Base-by-base conservation (phyloP, 1,140 invertebrate genomes). In the Ceratina calcarata region DNA sequence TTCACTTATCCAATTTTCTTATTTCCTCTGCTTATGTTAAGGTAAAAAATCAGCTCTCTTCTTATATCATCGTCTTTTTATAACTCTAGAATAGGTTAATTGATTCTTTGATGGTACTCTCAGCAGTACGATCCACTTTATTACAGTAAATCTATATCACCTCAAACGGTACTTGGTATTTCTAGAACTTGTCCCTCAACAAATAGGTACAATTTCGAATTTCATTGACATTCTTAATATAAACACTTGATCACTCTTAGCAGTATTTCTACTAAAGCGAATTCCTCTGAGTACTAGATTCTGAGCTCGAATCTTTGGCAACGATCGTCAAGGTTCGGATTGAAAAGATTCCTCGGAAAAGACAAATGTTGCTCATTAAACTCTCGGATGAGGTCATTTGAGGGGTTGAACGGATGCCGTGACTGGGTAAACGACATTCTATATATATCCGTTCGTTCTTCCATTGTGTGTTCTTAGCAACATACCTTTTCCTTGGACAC, bases 391-490 rank as follows among this genome's bases (percentile, higher is more conserved):
- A n/a, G 51, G 27, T 57, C 22, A 67, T 67, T 37, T 27, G 27
- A 53, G 15, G 22, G n/a, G 37, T 57, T 15, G 45, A 66, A 45
- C 66, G 58, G 16, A 57, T 6, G 57, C n/a, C 10, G 73, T 75
- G 57, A 57, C 73, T 13, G 62, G 20, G n/a, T 7, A 75, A 64
- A 67, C 73, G 73, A 64, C 20, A 67, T 45, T 75, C 62, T 57
- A 67, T 75, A 75, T 66, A 37, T 58, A 22, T 75, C 73, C n/a
- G 32, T 37, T 22, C 37, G 73, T 20, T 16, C 62, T 45, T 27
- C 51, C 73, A 57, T 75, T 67, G 20, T 3, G 55, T 75, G 55
- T 55, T 13, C 15, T 45, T 24, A 20, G 12, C 20, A 8, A 24
- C 15, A n/a, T 22, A 22, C 7, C 16, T 62, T 37, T 49, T 49